Evolutionary conservation across 2,113 vertebrate species (phyloP).

Genomic region (Argyrosomus japonicus): DNA sequence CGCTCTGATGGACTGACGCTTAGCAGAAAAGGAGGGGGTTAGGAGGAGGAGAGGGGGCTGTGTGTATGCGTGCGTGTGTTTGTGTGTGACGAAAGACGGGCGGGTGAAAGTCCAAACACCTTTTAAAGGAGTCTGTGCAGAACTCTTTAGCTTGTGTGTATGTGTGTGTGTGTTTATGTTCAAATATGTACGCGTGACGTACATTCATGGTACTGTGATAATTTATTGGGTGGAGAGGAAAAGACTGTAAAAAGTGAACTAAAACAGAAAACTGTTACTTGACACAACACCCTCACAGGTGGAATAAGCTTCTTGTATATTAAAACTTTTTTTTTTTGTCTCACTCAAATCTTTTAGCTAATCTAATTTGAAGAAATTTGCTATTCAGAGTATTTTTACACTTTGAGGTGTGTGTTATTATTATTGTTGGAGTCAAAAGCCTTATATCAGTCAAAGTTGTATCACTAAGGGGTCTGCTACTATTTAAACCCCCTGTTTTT

Average conservation of each 20-base stretch:
- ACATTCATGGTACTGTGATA: constrained; percentile 86
- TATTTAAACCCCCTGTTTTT: constrained; percentile 40
- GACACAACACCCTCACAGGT: constrained; percentile 77
- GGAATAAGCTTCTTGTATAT: constrained; percentile 80
- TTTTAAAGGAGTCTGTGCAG: constrained; percentile 54
- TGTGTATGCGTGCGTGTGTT: neutral
- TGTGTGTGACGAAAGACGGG: constrained; percentile 48
- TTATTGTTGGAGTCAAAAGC: constrained; percentile 60
- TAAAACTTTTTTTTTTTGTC: constrained; percentile 67
- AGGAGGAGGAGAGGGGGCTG: neutral
- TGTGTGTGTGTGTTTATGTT: constrained; percentile 68
- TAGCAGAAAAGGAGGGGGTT: neutral
- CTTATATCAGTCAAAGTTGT: constrained; percentile 43
- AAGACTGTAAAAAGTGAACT: constrained; percentile 68
- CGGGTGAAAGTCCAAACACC: constrained; percentile 58
- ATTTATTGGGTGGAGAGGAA: constrained; percentile 88
- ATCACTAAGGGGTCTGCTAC: constrained; percentile 42
- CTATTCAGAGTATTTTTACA: constrained; percentile 76
- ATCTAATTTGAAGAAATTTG: constrained; percentile 58
- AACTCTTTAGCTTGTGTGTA: constrained; percentile 53
- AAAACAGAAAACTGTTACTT: constrained; percentile 82
- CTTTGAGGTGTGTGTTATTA: constrained; percentile 59
- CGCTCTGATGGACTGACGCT: constrained; percentile 58
- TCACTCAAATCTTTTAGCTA: constrained; percentile 67
- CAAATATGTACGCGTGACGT: constrained; percentile 62